Conservation (phyloP, 1,140 invertebrate species). For the Oncopodura yosiiana region DNA sequence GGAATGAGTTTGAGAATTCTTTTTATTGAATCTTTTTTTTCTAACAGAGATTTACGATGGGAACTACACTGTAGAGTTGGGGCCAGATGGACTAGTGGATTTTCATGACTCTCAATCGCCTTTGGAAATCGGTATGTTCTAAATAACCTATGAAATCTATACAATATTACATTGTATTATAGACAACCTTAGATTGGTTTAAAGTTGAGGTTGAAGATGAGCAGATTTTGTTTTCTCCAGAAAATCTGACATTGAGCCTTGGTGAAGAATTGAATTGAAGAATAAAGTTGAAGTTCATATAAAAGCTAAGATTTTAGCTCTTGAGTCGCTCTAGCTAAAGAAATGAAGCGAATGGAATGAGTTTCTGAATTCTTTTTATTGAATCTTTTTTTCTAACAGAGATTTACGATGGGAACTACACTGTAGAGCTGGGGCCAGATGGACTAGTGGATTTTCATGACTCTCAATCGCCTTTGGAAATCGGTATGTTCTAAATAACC, state of each 20-base stretch:
- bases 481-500: constrained; percentile 2
- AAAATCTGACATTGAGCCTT: too few relatives aligned
- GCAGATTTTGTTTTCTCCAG: too few relatives aligned
- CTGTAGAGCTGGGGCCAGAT: constrained; percentile 11
- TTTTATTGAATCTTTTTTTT: constrained; percentile 13
- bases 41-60: constrained; percentile 29
- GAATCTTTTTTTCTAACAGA: constrained; percentile 2
- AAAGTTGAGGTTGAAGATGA: too few relatives aligned
- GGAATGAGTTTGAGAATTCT: constrained; percentile 2
- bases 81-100: constrained; percentile 21
- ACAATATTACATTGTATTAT: not conserved
- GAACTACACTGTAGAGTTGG: constrained; percentile 24
- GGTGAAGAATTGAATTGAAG: too few relatives aligned
- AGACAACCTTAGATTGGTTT: not conserved
- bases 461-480: constrained; percentile 18
- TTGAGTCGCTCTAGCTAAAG: not conserved
- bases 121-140: constrained; percentile 28
- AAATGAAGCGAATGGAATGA: not conserved
- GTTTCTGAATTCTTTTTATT: not conserved
- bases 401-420: constrained; percentile 14
- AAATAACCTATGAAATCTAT: not conserved
- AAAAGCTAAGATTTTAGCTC: too few relatives aligned
- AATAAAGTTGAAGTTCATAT: too few relatives aligned
- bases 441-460: not conserved
- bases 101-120: constrained; percentile 26